These are phyloP conservation scores for Bombus pascuorum DNA, from an alignment of 1,140 invertebrate species.

Conservation along the genomic window DNA sequence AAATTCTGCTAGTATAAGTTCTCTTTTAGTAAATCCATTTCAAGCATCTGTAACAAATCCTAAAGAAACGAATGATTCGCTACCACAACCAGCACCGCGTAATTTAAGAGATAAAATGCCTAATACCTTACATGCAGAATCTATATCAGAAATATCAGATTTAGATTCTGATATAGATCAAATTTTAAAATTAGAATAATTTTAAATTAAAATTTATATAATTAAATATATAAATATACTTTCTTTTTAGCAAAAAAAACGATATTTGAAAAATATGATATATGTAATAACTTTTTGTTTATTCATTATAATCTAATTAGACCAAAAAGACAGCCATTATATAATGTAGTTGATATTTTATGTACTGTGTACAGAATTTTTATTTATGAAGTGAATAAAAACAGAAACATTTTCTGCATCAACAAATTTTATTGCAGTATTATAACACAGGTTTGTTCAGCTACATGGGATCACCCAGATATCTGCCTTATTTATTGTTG, in stretches of 20 bases:
- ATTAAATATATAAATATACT: not conserved
- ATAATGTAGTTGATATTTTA: not conserved
- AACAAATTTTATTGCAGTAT: not conserved
- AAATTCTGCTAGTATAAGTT: constrained; percentile 45
- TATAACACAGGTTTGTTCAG: too few relatives aligned
- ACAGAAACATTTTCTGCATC: not conserved
- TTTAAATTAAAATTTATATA: not conserved
- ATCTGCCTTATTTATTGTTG: too few relatives aligned
- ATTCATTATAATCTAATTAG: not conserved
- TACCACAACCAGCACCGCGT: constrained; percentile 65
- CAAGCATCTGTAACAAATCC: constrained; percentile 5
- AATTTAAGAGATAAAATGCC: constrained; percentile 56
- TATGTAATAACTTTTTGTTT: not conserved
- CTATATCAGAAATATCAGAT: constrained; percentile 70
- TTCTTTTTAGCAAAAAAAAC: not conserved
- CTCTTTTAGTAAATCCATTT: constrained; percentile 49
- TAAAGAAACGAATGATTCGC: constrained; percentile 21
- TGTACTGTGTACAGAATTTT: not conserved
- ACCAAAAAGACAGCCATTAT: constrained; percentile 28
- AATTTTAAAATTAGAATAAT: constrained; percentile 71
- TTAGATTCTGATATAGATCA: constrained; percentile 76
- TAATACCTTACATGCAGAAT: constrained; percentile 32
- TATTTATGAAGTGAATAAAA: constrained; percentile 21
- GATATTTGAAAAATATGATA: not conserved
- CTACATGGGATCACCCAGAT: too few relatives aligned